Evolutionary conservation across 2,797 vertebrate genomes (phyloP), one percentile per base, ranked within the genome.

Genomic region (Lithobates pipiens): DNA sequence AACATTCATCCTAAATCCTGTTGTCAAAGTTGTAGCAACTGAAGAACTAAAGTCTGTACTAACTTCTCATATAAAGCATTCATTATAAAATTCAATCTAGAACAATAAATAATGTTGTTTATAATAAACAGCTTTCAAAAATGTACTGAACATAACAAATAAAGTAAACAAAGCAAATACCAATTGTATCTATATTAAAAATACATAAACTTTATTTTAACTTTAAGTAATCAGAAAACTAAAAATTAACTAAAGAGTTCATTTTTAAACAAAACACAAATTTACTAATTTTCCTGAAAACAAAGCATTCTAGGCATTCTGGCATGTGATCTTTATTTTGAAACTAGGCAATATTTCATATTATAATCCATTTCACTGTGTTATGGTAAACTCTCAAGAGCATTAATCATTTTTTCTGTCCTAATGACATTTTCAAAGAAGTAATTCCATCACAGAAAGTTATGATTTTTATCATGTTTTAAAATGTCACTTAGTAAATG

Each of bases 361-460:
- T 86, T 32, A 42, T 54, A 82, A 76, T 86, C 46, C 54, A 77
- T 83, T 82, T 77, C 10, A 50, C 39, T 83, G 32, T 83, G 46
- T 63, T 71, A 67, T 23, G 39, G 32, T 65, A 23, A 82, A 34
- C 50, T 81, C 32, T 39, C 39, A 73, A n/a, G 80, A 78, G 82
- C 80, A 86, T 86, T 82, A 82, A 86, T 86, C 80, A 86, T 83
- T 82, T 29, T 71, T 77, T 86, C 78, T 86, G 80, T 29, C 85
- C 85, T 86, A 82, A 83, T 73, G 75, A 78, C 85, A 86, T 86
- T 86, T 86, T 23, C 80, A 27, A 82, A 86, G 79, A 86, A 68
- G 85, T 82, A 86, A 86, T 86, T 74, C 57, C 75, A 82, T 78
- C 69, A 67, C 29, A 77, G 39, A 86, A 73, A 82, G 54, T 76